These are phyloP conservation scores for Hypercompe scribonia DNA, from an alignment of 2,888 invertebrate genomes.

Conservation along the genomic window DNA sequence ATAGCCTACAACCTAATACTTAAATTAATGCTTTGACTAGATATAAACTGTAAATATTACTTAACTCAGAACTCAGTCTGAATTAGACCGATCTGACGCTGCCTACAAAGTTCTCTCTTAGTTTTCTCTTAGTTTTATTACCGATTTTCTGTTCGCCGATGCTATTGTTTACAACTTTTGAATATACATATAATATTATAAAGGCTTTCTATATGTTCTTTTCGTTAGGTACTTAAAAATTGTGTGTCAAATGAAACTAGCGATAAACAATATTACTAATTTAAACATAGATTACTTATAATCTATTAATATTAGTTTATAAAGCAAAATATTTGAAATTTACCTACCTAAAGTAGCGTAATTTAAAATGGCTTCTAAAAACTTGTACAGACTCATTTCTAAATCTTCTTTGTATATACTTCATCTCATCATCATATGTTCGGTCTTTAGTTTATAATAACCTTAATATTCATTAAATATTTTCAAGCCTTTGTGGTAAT, in stretches of 20 bases:
- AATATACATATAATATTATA: not conserved
- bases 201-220: constrained; percentile 11
- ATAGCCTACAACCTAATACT: not conserved
- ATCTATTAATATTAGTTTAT: not conserved
- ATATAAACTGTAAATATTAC: constrained; percentile 15
- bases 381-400: constrained; percentile 25
- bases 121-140: constrained; percentile 3
- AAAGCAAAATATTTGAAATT: not conserved
- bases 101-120: not conserved
- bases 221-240: not conserved
- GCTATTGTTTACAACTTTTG: not conserved
- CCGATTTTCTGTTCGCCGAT: not conserved
- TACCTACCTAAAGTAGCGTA: constrained; percentile 2
- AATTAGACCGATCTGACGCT: not conserved
- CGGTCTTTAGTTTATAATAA: constrained; percentile 35
- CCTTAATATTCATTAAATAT: not conserved
- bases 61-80: not conserved
- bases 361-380: constrained; percentile 25
- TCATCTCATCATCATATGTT: constrained; percentile 3
- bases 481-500: not conserved
- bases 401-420: constrained; percentile 36
- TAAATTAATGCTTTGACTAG: constrained; percentile 11
- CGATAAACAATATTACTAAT: not conserved
- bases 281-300: not conserved
- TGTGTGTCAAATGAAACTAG: not conserved